Base-by-base conservation (phyloP, 2,888 invertebrate species). In the Lasioglossum calceatum region DNA sequence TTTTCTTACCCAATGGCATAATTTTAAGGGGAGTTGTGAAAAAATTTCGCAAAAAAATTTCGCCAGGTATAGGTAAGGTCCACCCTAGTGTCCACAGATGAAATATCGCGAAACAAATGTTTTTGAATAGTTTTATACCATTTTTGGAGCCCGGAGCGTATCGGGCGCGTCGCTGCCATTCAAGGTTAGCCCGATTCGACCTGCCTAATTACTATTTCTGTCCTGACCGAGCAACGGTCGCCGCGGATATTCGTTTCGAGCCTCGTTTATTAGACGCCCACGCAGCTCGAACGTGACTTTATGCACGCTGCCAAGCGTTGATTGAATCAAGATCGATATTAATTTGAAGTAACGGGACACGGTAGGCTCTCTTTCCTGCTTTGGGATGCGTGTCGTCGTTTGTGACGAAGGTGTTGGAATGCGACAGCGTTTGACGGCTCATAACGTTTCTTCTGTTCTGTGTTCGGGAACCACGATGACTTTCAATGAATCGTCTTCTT, bases 161-260 rank as follows among this genome's bases (percentile, higher is more conserved):
- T 67, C 64, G 32, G 47, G 54, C n/a, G 32, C 27, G 54, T 14
- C 83, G 84, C 80, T 83, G 77, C 82, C 84, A 79, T 89, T 89
- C 87, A 79, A 78, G 85, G 89, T 85, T 89, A 87, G 83, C 87
- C 87, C 76, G 87, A 90, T 90, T 90, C 81, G 81, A 89, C 86
- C 77, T 74, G 83, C 79, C 89, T 90, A 90, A 91, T 91, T 90
- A 86, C 87, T 84, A 90, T 91, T 91, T 88, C 88, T 80, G 84
- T 91, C 85, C 73, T 75, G 84, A 54, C n/a, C 32, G 39, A 8
- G 19, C 36, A 14, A 27, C 74, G 72, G 75, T 61, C 79, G 79
- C n/a, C 79, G n/a, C 84, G 71, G 27, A 42, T 44, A 61, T 79
- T 86, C 89, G 79, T 91, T 89, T 89, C 73, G 67, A 23, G 54